Percentiles rank a stretch among this genome's conserved stretches.
Evolutionary conservation across 2,888 invertebrate species (phyloP).

Genomic region (Toxonevra muliebris): DNA sequence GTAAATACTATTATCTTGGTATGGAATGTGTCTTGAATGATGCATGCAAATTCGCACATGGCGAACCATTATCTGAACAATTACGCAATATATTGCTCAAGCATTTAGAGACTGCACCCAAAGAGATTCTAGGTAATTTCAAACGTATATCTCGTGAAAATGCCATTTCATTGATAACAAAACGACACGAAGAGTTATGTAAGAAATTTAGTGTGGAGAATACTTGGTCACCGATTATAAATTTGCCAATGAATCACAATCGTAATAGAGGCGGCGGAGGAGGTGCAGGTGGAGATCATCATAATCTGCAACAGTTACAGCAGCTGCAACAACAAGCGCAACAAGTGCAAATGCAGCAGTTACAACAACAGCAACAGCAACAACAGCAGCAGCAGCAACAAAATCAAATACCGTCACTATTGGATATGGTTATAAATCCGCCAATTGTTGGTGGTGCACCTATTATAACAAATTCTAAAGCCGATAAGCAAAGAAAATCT

Average conservation of each 20-base stretch:
- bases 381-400: constrained; percentile 36
- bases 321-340: constrained; percentile 33
- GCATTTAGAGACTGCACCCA: constrained; percentile 90
- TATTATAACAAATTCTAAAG: constrained; percentile 37
- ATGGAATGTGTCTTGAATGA: constrained; percentile 82
- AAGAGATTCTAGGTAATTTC: constrained; percentile 90
- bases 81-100: constrained; percentile 73
- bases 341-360: constrained; percentile 25
- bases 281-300: constrained; percentile 36
- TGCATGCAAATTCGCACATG: constrained; percentile 95
- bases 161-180: constrained; percentile 69
- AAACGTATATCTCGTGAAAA: constrained; percentile 83
- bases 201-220: constrained; percentile 63
- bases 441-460: constrained; percentile 37
- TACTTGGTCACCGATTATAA: constrained; percentile 44
- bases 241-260: constrained; percentile 27
- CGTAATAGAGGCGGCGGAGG: constrained; percentile 35
- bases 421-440: constrained; percentile 62
- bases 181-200: constrained; percentile 67
- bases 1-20: constrained; percentile 96
- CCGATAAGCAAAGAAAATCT: constrained; percentile 61
- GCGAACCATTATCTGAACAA: constrained; percentile 83
- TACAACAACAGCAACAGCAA: constrained; percentile 33
- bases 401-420: constrained; percentile 56
- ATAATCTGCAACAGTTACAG: constrained; percentile 30